Evolutionary conservation across 2,888 invertebrate species (phyloP).

Genomic region (Eristalis pertinax): DNA sequence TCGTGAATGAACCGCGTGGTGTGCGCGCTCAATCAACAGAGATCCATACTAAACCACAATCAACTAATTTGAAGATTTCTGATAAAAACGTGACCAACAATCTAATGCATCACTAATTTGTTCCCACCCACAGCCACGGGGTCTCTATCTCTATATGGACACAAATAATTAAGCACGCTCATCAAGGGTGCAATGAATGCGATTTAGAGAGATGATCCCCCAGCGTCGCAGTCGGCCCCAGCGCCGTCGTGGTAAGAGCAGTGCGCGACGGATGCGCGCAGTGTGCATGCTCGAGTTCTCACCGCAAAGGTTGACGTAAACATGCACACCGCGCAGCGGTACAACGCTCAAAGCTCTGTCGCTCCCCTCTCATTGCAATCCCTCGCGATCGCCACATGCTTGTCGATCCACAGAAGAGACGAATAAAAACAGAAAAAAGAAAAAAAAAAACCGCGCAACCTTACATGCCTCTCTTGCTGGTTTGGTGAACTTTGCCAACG

Average conservation of each 20-base stretch:
- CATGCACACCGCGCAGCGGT: not conserved
- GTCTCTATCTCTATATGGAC: not conserved
- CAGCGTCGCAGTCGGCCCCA: not conserved
- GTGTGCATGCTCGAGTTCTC: not conserved
- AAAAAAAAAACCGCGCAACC: constrained; percentile 30
- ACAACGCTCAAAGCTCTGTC: constrained; percentile 16
- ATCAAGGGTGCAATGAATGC: not conserved
- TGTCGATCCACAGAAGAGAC: constrained; percentile 1
- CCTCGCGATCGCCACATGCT: constrained; percentile 22
- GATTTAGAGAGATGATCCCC: not conserved
- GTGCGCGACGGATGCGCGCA: not conserved
- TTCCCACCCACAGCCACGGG: not conserved
- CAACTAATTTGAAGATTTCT: constrained; percentile 36
- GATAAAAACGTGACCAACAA: constrained; percentile 56
- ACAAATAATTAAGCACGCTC: not conserved
- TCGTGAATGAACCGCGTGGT: constrained; percentile 11
- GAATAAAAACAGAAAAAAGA: constrained; percentile 35
- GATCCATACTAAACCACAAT: constrained; percentile 5
- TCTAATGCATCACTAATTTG: constrained; percentile 40
- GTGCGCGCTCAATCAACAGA: constrained; percentile 13
- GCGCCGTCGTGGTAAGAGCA: too few species aligned
- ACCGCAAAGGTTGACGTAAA: constrained; percentile 9
- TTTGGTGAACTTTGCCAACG: constrained; percentile 68
- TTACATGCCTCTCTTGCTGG: constrained; percentile 45
- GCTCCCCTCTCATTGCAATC: not conserved